A percentile compares a stretch with the other conserved stretches of the same genome.
Conservation (phyloP, 2,888 invertebrate species). For the Calameuta idolon region DNA sequence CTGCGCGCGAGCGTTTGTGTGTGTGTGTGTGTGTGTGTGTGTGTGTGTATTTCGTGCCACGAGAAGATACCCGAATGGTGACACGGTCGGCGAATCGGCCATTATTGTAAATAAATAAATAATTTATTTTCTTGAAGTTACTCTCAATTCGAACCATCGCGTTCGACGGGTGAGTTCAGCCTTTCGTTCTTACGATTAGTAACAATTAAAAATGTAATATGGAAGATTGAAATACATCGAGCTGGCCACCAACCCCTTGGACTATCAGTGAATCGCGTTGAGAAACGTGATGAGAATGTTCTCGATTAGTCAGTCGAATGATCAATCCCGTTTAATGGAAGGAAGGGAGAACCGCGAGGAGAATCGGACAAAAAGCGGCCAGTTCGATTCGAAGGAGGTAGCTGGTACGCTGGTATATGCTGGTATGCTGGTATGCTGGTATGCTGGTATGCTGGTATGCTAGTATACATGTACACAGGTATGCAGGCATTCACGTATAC, state of each 20-base stretch:
- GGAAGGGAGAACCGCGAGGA: neutral
- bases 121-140: conserved; percentile 39
- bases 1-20: too few relatives aligned
- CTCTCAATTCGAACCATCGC: conserved; percentile 43
- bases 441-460: neutral
- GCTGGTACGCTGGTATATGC: neutral
- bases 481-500: conserved; percentile 2
- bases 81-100: conserved; percentile 5
- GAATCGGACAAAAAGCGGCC: neutral
- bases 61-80: conserved; percentile 19
- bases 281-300: too few relatives aligned
- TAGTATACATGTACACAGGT: neutral
- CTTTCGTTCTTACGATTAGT: conserved; percentile 50
- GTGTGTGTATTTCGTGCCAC: neutral
- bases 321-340: too few relatives aligned
- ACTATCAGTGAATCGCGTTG: too few relatives aligned
- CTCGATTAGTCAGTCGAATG: too few relatives aligned
- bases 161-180: conserved; percentile 50
- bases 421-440: too few relatives aligned
- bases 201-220: conserved; percentile 47
- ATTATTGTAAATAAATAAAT: conserved; percentile 40
- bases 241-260: conserved; percentile 1
- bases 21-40: too few relatives aligned
- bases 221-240: conserved; percentile 41
- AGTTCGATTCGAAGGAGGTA: neutral